These are phyloP conservation scores for Lasius platythorax DNA, from an alignment of 2,888 invertebrate genomes.

Conservation along the genomic window DNA sequence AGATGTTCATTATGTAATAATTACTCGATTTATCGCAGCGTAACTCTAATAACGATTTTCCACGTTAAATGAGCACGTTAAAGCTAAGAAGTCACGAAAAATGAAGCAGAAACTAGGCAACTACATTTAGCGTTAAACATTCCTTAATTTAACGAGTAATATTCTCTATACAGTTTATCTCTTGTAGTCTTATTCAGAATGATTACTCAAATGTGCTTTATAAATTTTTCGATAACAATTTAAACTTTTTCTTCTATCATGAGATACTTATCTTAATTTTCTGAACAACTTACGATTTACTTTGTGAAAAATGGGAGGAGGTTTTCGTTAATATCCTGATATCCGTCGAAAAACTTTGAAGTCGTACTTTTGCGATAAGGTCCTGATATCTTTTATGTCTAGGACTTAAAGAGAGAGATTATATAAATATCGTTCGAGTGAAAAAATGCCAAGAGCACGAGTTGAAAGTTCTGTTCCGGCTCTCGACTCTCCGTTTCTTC, in stretches of 20 bases:
- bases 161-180: neutral
- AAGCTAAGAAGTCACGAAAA: slow-evolving; percentile 22
- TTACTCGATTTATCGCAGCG: neutral
- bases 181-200: neutral
- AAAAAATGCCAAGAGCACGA: neutral
- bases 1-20: slow-evolving; percentile 1
- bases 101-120: neutral
- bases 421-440: too few relatives aligned
- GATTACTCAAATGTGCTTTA: neutral
- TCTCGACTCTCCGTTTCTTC: neutral
- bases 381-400: too few relatives aligned
- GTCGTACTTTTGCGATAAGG: too few relatives aligned
- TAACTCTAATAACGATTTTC: neutral
- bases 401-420: too few relatives aligned
- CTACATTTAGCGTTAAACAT: neutral
- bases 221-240: neutral
- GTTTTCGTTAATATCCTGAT: neutral
- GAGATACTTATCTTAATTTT: neutral
- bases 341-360: neutral
- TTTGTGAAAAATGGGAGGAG: neutral
- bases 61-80: slow-evolving; percentile 1
- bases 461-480: neutral
- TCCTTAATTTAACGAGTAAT: neutral
- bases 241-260: neutral
- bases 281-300: neutral